These are phyloP conservation scores for Nephila pilipes DNA, from an alignment of 1,140 invertebrate species.

Conservation along the genomic window DNA sequence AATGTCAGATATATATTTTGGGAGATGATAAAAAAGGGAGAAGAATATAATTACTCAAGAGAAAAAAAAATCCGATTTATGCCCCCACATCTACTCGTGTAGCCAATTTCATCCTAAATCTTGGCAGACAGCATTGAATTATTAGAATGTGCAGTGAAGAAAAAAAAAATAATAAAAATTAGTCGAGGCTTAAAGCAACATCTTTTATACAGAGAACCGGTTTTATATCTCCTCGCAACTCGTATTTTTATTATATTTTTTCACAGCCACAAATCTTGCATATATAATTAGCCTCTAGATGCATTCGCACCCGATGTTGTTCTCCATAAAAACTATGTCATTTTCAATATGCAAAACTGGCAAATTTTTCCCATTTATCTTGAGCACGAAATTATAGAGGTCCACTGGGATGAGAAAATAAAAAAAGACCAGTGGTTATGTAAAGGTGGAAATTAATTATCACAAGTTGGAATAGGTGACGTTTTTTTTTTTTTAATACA, in stretches of 20 bases:
- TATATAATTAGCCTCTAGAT: conserved; percentile 62
- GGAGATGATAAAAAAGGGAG: neutral
- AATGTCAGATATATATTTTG: neutral
- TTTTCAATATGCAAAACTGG: conserved; percentile 15
- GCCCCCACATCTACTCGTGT: neutral
- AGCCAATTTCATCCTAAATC: neutral
- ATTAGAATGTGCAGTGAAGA: conserved; percentile 17
- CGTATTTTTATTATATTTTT: conserved; percentile 16
- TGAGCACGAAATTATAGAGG: neutral
- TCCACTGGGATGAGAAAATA: neutral
- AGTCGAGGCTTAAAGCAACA: conserved; percentile 19
- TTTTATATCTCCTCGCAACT: conserved; percentile 30
- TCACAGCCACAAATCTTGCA: conserved; percentile 61
- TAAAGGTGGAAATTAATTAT: conserved; percentile 7
- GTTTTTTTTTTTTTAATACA: neutral
- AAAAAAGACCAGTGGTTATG: neutral
- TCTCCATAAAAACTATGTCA: neutral
- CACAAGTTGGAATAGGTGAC: neutral
- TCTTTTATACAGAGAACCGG: conserved; percentile 37
- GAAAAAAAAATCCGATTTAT: conserved; percentile 1
- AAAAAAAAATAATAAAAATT: conserved; percentile 43
- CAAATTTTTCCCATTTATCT: neutral
- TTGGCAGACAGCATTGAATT: conserved; percentile 39
- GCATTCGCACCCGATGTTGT: neutral
- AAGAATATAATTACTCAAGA: neutral